Percentiles rank a stretch among this genome's conserved stretches.
phyloP scores from a whole-genome alignment of 1,140 invertebrate species.

The Drosophila nasuta region DNA sequence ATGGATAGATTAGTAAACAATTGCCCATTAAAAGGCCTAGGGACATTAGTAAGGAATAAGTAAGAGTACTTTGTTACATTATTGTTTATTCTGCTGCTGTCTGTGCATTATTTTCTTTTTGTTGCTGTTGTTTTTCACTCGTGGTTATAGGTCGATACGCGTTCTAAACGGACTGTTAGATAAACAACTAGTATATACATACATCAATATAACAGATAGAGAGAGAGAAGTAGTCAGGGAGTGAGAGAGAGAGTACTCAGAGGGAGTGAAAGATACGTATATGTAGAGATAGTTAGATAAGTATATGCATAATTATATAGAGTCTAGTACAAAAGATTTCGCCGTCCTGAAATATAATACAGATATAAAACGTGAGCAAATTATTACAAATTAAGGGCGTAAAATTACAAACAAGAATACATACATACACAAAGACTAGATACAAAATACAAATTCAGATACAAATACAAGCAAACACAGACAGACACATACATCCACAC shows the following conservation, averaged over 20 bases:
- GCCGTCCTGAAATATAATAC: conserved; percentile 87
- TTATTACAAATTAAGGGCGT: conserved; percentile 73
- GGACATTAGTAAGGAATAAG: conserved; percentile 5
- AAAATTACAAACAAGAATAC: conserved; percentile 63
- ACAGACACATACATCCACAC: background rate
- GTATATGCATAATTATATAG: conserved; percentile 64
- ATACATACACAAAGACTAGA: conserved; percentile 44
- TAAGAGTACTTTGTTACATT: conserved; percentile 10
- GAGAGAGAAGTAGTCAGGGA: conserved; percentile 37
- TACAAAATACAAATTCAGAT: conserved; percentile 8
- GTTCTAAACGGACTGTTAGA: conserved; percentile 50
- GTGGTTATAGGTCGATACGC: conserved; percentile 22
- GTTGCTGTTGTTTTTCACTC: conserved; percentile 12
- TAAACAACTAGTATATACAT: conserved; percentile 53
- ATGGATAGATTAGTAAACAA: conserved; percentile 9
- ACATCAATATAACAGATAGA: conserved; percentile 36
- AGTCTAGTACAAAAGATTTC: conserved; percentile 87
- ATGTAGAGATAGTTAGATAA: conserved; percentile 32
- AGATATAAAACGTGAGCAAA: conserved; percentile 84
- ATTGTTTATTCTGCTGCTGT: background rate
- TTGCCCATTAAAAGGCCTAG: background rate
- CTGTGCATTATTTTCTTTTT: conserved; percentile 38
- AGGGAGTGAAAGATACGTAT: conserved; percentile 46
- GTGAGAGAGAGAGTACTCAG: conserved; percentile 44
- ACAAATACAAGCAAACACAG: background rate